Base-by-base conservation (phyloP, 2,113 vertebrate genomes). In the Lagopus muta region DNA sequence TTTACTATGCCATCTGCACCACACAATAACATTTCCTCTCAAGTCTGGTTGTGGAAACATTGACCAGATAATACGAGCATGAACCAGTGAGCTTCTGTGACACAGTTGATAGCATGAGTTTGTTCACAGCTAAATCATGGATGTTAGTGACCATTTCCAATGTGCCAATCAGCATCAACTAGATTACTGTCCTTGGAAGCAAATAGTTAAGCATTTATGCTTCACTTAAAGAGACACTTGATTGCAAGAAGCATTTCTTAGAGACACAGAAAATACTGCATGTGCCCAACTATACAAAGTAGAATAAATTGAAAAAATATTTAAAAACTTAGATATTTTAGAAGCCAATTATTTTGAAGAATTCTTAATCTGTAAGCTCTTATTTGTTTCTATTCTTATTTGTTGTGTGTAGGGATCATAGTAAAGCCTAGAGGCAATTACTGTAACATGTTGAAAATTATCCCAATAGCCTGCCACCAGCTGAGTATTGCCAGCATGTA, bases 391-490 rank as follows among this genome's bases (percentile, higher is more conserved):
- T 82, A 72, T n/a, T n/a, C n/a, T n/a, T n/a, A n/a, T n/a, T n/a
- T n/a, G n/a, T n/a, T n/a, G 34, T 24, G 34, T 25, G 13, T 43
- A 43, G 42, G 52, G 69, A 88, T 94, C 82, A 95, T 7, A 89
- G 86, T 7, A 54, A 90, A 93, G 61, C 83, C 93, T 75, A 34
- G 32, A 90, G 73, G 80, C 70, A 88, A 52, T 86, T 88, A 43
- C 89, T 67, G 73, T 65, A 86, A 72, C 43, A 81, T 60, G 13
- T 1, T 84, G 43, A 69, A 83, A 90, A 86, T 48, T 60, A 84
- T 65, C 50, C 72, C 72, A 78, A 61, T 21, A 67, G 81, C 15
- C 52, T 86, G 58, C 32, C 47, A 69, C 48, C 90, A 89, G 69
- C 92, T 61, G 66, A 50, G 65, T 32, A 19, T 6, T 75, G 32